Conservation (phyloP, 2,113 vertebrate genomes). For the Oplegnathus fasciatus region DNA sequence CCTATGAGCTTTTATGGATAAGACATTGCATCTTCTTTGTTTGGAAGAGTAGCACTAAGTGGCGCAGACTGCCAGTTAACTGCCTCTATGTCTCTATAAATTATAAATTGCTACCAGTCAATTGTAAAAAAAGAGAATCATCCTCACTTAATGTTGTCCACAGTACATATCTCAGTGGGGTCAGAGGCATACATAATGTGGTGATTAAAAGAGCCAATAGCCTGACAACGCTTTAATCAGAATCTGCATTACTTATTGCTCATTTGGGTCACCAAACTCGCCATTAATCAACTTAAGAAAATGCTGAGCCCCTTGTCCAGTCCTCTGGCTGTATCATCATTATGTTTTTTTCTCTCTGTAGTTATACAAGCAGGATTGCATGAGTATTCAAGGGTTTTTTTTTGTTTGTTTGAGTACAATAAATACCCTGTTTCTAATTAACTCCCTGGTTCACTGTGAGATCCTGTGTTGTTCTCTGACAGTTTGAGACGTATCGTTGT, state of each 20-base stretch:
- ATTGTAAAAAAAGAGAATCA: slow-evolving; percentile 16
- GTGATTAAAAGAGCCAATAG: slow-evolving; percentile 55
- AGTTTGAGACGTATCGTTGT: slow-evolving; percentile 25
- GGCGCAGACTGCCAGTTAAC: slow-evolving; percentile 6
- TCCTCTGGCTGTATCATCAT: slow-evolving; percentile 6
- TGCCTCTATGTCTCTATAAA: neutral
- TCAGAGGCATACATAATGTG: slow-evolving; percentile 34
- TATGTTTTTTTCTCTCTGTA: slow-evolving; percentile 1
- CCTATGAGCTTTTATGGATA: slow-evolving; percentile 23
- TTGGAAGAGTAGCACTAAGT: slow-evolving; percentile 31
- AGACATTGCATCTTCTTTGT: slow-evolving; percentile 24
- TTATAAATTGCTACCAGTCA: slow-evolving; percentile 29
- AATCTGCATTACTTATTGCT: slow-evolving; percentile 51
- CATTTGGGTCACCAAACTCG: slow-evolving; percentile 49
- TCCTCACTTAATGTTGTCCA: slow-evolving; percentile 9
- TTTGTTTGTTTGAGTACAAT: slow-evolving; percentile 27
- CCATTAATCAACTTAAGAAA: slow-evolving; percentile 57
- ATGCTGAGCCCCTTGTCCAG: slow-evolving; percentile 15
- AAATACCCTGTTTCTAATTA: slow-evolving; percentile 49
- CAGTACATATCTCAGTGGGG: slow-evolving; percentile 24
- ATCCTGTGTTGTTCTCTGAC: slow-evolving; percentile 1
- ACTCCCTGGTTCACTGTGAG: slow-evolving; percentile 19
- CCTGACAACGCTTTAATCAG: slow-evolving; percentile 51
- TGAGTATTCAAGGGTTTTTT: neutral
- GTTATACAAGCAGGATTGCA: neutral